phyloP scores from a whole-genome alignment of 2,797 vertebrate genomes.

The Pangasius mekongensis region DNA sequence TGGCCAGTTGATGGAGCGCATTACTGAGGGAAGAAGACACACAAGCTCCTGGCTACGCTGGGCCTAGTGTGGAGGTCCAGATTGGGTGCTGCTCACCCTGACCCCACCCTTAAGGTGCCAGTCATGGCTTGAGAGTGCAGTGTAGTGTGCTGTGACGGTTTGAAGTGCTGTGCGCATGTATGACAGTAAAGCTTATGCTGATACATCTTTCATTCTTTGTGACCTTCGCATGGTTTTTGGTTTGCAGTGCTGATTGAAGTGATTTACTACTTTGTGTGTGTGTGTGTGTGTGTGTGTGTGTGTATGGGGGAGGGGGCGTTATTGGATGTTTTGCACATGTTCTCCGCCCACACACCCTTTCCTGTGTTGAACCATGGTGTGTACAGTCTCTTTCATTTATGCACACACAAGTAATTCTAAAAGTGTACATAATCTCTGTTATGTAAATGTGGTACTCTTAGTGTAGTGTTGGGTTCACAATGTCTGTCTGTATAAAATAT shows the following conservation, averaged over 20 bases:
- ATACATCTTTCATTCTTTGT: constrained; percentile 27
- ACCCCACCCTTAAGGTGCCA: constrained; percentile 75
- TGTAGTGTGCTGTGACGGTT: constrained; percentile 76
- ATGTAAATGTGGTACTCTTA: neutral
- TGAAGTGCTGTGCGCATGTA: constrained; percentile 65
- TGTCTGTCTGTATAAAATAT: constrained; percentile 11
- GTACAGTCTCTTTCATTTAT: constrained; percentile 20
- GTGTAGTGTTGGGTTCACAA: constrained; percentile 13
- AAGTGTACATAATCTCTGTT: neutral
- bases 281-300: neutral
- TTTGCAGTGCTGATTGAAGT: constrained; percentile 71
- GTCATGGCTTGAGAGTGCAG: constrained; percentile 78
- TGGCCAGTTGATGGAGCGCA: constrained; percentile 70
- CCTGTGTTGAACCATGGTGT: constrained; percentile 61
- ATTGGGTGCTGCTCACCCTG: constrained; percentile 50
- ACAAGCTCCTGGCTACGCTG: constrained; percentile 60
- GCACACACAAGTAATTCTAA: neutral
- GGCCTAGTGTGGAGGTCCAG: constrained; percentile 48
- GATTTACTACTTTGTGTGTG: constrained; percentile 12
- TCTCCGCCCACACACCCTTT: constrained; percentile 56
- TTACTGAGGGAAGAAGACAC: constrained; percentile 65
- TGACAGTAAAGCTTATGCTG: constrained; percentile 36
- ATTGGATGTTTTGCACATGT: constrained; percentile 43
- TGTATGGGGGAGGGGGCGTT: constrained; percentile 23
- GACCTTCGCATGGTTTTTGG: constrained; percentile 76